These are phyloP conservation scores for Drosophila grimshawi DNA, from an alignment of 1,140 invertebrate genomes.

Conservation along the genomic window DNA sequence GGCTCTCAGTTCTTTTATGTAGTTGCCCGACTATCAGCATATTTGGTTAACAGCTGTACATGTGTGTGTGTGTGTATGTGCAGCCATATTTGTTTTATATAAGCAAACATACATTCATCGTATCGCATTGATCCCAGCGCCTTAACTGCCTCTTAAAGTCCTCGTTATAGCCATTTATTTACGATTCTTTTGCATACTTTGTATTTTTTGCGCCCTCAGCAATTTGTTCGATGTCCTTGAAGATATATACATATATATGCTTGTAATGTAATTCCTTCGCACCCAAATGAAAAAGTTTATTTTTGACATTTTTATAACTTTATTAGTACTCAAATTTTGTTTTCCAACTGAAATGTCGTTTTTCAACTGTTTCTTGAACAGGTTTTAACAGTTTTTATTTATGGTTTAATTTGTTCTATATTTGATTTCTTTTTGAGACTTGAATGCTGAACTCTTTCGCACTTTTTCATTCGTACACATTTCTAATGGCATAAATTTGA, in stretches of 20 bases:
- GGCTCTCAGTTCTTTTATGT: conserved; percentile 49
- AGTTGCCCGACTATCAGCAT: conserved; percentile 52
- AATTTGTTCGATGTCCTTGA: conserved; percentile 15
- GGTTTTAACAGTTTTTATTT: conserved; percentile 35
- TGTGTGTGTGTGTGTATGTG: conserved; percentile 27
- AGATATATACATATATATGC: neutral
- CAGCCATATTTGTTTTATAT: conserved; percentile 60
- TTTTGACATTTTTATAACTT: conserved; percentile 75
- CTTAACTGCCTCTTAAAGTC: conserved; percentile 52
- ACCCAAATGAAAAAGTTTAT: conserved; percentile 3
- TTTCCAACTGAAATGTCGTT: conserved; percentile 48
- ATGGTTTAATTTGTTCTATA: conserved; percentile 44
- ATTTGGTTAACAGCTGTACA: conserved; percentile 61
- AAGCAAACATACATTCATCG: conserved; percentile 27
- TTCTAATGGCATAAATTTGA: conserved; percentile 66
- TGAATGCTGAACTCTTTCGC: conserved; percentile 40
- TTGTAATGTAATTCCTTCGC: too few species aligned
- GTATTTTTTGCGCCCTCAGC: conserved; percentile 14
- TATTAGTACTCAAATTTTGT: conserved; percentile 74
- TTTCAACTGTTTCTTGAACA: conserved; percentile 35
- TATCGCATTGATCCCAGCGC: conserved; percentile 32
- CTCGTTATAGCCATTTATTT: conserved; percentile 51
- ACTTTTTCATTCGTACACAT: conserved; percentile 41
- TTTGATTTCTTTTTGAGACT: conserved; percentile 44
- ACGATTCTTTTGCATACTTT: conserved; percentile 21